Conservation (phyloP, 2,888 invertebrate genomes). For the Netelia virgata region DNA sequence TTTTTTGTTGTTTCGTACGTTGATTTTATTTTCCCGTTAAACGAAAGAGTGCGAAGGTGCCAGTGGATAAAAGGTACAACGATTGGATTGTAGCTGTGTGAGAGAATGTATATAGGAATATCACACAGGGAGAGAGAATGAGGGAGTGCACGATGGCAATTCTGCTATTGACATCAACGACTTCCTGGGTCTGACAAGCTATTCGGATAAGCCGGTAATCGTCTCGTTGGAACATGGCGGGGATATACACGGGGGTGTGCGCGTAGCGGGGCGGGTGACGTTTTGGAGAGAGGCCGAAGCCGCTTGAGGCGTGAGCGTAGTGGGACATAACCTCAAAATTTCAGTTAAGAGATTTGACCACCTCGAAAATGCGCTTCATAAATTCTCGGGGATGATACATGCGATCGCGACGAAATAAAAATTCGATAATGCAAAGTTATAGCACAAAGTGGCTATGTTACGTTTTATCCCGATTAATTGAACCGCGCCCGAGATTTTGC, state of each 20-base stretch:
- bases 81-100: slow-evolving; percentile 3
- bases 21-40: background rate
- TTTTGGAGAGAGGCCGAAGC: too few relatives aligned
- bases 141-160: slow-evolving; percentile 27
- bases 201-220: slow-evolving; percentile 55
- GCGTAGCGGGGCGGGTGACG: background rate
- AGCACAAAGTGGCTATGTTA: too few relatives aligned
- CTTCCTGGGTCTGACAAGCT: slow-evolving; percentile 66
- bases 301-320: too few relatives aligned
- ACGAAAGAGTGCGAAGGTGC: slow-evolving; percentile 6
- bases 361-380: too few relatives aligned
- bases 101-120: slow-evolving; percentile 24
- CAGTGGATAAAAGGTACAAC: slow-evolving; percentile 8
- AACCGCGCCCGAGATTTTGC: too few relatives aligned
- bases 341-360: too few relatives aligned
- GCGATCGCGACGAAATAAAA: too few relatives aligned
- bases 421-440: too few relatives aligned
- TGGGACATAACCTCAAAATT: too few relatives aligned
- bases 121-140: slow-evolving; percentile 16
- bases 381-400: too few relatives aligned
- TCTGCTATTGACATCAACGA: slow-evolving; percentile 66
- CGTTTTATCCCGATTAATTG: too few relatives aligned
- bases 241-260: background rate
- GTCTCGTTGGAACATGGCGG: too few relatives aligned
- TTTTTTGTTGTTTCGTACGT: background rate